Base-by-base conservation (phyloP, 2,113 vertebrate species). In the Dinomys branickii region DNA sequence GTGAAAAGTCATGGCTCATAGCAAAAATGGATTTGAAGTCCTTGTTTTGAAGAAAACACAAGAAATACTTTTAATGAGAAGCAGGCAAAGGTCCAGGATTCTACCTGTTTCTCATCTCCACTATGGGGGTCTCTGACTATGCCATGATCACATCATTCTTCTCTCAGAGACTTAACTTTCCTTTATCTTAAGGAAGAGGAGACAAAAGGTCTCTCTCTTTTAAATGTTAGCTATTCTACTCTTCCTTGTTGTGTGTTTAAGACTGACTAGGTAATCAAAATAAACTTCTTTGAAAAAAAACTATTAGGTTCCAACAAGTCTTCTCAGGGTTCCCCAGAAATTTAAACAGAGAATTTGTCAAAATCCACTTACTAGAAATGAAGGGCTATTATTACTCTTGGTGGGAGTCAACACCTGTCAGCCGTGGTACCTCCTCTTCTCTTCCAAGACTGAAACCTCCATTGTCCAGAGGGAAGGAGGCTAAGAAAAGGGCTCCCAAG, bases 311-410 rank as follows among this genome's bases (percentile, higher is more conserved):
- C 24, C 44, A 26, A 44, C 11, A 28, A 44, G 22, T 24, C 71
- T 75, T 44, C 24, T 75, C 11, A 44, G 10, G 35, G 75, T 73
- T 30, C 16, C 16, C 26, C 44, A 96, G 63, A 82, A 80, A 91
- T 86, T 75, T 93, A 88, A 80, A 65, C 84, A 93, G 56, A 95
- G 47, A 88, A 81, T 71, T 95, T 78, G 20, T 56, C 20, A 59
- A 95, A 85, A 63, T 80, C 24, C 7, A 73, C 28, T 96, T 77
- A 38, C 14, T 91, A 41, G 58, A 75, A 83, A 91, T 71, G 59
- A 71, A 69, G 58, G 22, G 13, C 85, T 82, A 59, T 61, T 81
- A 16, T 81, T n/a, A 0, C 12, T 82, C 1, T 73, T 7, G 41
- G 73, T 38, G 9, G 67, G 10, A 26, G 8, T 59, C 77, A n/a